A percentile compares a stretch with the other conserved stretches of the same genome.
Conservation (phyloP, 2,113 vertebrate species). For the Bos taurus region DNA sequence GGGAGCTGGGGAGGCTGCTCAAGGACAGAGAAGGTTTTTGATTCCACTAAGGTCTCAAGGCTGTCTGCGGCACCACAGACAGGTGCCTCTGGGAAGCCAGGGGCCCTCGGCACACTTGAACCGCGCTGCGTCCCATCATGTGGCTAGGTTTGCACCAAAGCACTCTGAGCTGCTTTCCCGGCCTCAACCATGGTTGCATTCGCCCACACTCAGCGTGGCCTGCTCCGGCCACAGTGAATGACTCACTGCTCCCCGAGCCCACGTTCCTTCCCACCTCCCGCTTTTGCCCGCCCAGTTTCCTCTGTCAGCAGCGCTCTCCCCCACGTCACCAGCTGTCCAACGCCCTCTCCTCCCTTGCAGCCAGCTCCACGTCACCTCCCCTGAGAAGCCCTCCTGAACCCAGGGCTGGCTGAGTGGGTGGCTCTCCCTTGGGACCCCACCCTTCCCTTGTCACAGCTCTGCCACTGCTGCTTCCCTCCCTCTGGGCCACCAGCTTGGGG, state of each 20-base stretch:
- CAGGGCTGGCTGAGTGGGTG: background rate
- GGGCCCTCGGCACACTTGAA: background rate
- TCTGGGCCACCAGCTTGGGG: background rate
- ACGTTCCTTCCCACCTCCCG: background rate
- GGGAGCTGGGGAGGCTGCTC: background rate
- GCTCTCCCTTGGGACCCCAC: background rate
- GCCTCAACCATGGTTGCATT: background rate
- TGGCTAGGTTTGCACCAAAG: background rate
- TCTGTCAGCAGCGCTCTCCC: background rate
- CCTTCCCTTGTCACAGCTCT: background rate
- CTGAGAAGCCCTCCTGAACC: background rate
- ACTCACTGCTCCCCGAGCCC: background rate
- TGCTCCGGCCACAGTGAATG: background rate
- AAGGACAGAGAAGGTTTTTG: background rate
- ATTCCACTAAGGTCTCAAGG: background rate
- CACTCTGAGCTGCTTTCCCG: background rate
- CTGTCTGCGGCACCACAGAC: background rate
- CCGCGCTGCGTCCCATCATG: accelerated
- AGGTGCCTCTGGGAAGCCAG: background rate
- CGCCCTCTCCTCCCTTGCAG: background rate
- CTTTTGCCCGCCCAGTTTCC: background rate
- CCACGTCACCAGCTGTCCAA: background rate
- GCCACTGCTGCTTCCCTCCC: background rate
- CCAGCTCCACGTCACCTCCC: background rate
- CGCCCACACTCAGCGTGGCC: background rate